Evolutionary conservation across 1,140 invertebrate species (phyloP).

Genomic region (Andricus grossulariae): DNA sequence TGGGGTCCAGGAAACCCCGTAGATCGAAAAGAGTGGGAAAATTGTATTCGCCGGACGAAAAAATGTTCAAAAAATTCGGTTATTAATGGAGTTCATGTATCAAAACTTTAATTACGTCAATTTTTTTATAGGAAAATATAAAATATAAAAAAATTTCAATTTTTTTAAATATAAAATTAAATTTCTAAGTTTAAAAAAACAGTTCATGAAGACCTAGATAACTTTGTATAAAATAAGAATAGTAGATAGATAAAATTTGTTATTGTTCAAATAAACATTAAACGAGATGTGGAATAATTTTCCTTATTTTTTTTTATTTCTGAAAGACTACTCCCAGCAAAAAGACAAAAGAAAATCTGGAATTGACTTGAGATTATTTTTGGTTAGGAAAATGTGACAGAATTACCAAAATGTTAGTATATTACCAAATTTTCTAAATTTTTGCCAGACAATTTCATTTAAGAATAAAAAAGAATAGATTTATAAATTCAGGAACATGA

Average conservation of each 20-base stretch:
- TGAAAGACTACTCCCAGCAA: too few species aligned
- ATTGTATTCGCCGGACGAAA: constrained; percentile 47
- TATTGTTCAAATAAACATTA: too few species aligned
- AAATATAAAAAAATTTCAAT: not conserved
- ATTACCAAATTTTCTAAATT: too few species aligned
- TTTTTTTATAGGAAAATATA: not conserved
- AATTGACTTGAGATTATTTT: too few species aligned
- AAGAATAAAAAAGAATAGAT: not conserved
- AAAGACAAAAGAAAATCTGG: not conserved
- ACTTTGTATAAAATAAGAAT: too few species aligned
- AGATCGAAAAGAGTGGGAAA: constrained; percentile 62
- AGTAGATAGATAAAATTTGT: too few species aligned
- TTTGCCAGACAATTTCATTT: not conserved
- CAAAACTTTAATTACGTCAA: constrained; percentile 41
- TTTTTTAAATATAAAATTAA: not conserved
- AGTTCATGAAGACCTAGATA: too few species aligned
- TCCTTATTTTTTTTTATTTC: too few species aligned
- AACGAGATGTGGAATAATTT: too few species aligned
- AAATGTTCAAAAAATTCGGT: constrained; percentile 44
- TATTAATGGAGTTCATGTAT: constrained; percentile 51
- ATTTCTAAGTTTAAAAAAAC: not conserved
- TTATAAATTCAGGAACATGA: not conserved
- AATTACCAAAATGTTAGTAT: too few species aligned
- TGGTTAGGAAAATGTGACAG: too few species aligned
- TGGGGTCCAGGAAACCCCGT: constrained; percentile 62